These are phyloP conservation scores for Lepidocyrtoides sp. DNA, from an alignment of 2,888 invertebrate species.

Conservation along the genomic window DNA sequence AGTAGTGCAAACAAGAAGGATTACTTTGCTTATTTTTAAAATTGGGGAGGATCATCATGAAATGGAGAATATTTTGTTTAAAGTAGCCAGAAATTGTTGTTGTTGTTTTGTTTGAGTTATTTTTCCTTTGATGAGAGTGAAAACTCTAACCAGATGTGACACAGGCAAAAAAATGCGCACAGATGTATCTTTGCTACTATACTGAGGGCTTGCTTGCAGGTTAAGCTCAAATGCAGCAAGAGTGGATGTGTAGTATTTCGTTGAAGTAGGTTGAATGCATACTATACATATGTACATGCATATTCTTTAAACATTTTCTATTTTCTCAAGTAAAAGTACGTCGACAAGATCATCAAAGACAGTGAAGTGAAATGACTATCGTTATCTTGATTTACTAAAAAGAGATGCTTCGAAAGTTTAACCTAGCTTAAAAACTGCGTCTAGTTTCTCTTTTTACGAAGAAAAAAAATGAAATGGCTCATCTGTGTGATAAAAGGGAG, in stretches of 20 bases:
- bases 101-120: constrained; percentile 46
- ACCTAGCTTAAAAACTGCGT: background rate
- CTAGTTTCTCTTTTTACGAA: background rate
- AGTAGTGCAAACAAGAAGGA: background rate
- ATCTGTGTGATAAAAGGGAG: constrained; percentile 31
- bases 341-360: constrained; percentile 32
- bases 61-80: constrained; percentile 40
- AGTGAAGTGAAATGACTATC: constrained; percentile 39
- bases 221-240: background rate
- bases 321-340: background rate
- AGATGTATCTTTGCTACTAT: constrained; percentile 9
- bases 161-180: constrained; percentile 48
- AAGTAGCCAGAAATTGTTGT: constrained; percentile 60
- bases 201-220: too few relatives aligned
- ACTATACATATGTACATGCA: background rate
- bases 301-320: background rate
- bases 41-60: constrained; percentile 2
- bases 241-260: background rate
- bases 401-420: background rate
- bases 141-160: constrained; percentile 74
- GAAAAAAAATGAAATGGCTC: background rate
- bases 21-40: constrained; percentile 8
- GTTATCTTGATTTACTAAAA: constrained; percentile 62
- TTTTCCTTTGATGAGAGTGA: constrained; percentile 36
- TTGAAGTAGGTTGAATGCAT: too few relatives aligned